These are phyloP conservation scores for Petrophora chlorosata DNA, from an alignment of 2,888 invertebrate species.

Conservation along the genomic window DNA sequence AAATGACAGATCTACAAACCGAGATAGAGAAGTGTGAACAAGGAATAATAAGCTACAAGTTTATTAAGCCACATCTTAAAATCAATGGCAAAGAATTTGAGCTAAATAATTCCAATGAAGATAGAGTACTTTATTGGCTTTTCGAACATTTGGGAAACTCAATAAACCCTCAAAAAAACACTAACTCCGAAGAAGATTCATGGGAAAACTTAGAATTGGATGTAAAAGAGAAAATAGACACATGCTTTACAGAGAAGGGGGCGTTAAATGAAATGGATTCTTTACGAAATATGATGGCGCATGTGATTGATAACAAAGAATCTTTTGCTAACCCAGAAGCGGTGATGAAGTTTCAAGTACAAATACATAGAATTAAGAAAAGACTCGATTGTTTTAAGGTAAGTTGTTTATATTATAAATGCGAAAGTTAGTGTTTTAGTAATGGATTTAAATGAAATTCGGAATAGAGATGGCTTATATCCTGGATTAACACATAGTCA, in stretches of 20 bases:
- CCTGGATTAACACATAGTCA: too few species aligned
- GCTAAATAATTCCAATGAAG: constrained; percentile 55
- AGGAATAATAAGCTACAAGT: constrained; percentile 61
- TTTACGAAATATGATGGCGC: constrained; percentile 62
- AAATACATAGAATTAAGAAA: constrained; percentile 54
- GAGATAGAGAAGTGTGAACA: constrained; percentile 72
- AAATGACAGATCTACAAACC: constrained; percentile 65
- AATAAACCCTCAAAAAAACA: constrained; percentile 28
- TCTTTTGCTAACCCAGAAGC: constrained; percentile 52
- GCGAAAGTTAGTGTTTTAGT: too few species aligned
- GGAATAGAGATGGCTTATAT: too few species aligned
- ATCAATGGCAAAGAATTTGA: constrained; percentile 47
- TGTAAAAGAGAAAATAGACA: constrained; percentile 49
- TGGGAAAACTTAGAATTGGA: constrained; percentile 53
- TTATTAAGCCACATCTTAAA: constrained; percentile 55
- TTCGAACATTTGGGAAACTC: constrained; percentile 51
- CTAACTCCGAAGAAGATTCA: constrained; percentile 31
- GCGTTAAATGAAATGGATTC: constrained; percentile 66
- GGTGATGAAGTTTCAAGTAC: constrained; percentile 52
- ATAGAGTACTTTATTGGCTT: constrained; percentile 65
- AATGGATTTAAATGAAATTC: too few species aligned
- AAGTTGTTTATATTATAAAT: constrained; percentile 20
- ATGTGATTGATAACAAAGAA: constrained; percentile 60
- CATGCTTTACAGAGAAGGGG: constrained; percentile 70
- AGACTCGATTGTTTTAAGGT: constrained; percentile 69